Conservation (phyloP, 1,140 invertebrate species). For the Cydia fagiglandana region DNA sequence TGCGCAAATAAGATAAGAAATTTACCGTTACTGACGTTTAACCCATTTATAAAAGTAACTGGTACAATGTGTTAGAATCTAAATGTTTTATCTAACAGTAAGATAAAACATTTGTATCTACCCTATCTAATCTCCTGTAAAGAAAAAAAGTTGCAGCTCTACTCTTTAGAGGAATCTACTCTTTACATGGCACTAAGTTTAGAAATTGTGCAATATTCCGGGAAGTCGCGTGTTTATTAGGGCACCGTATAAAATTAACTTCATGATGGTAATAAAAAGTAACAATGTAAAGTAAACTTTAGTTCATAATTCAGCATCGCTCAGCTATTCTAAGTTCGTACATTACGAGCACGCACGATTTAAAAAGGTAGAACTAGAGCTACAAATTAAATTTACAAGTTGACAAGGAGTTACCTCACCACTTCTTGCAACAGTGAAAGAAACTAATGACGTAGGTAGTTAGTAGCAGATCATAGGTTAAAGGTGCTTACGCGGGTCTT, state of each 20-base stretch:
- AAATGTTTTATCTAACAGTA: too few species aligned
- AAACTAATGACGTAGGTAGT: not conserved
- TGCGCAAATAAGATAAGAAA: not conserved
- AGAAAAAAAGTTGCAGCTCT: not conserved
- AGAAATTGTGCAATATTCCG: not conserved
- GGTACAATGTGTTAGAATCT: not conserved
- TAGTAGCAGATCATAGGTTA: constrained; percentile 13
- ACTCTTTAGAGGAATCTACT: not conserved
- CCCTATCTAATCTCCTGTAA: not conserved
- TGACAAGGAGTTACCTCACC: not conserved
- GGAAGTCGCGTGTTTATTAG: not conserved
- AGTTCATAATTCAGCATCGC: not conserved
- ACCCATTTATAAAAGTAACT: not conserved
- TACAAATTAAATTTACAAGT: not conserved
- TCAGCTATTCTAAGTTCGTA: not conserved
- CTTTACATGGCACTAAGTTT: not conserved
- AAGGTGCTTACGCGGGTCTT: not conserved
- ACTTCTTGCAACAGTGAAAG: not conserved
- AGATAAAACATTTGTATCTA: too few species aligned
- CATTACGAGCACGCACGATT: not conserved
- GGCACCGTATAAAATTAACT: not conserved
- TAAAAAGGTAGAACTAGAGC: not conserved
- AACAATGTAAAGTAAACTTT: not conserved
- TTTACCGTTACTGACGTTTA: not conserved
- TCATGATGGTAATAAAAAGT: constrained; percentile 1